Conservation (phyloP, 2,113 vertebrate species). For the Pseudonaja textilis region DNA sequence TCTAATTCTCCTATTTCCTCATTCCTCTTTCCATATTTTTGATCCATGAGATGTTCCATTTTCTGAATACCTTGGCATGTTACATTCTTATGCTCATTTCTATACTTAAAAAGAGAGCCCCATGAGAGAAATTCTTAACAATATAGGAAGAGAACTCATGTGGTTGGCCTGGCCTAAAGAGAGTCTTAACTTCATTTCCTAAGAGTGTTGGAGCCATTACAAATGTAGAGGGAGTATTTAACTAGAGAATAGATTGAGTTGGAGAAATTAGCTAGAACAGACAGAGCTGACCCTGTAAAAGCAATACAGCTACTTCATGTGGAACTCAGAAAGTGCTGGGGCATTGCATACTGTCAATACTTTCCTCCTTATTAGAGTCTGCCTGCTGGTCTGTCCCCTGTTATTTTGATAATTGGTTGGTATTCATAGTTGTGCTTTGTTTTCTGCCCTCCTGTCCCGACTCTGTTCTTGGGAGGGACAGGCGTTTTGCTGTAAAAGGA, state of each 20-base stretch:
- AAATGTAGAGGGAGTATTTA: slow-evolving; percentile 1
- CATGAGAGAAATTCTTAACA: slow-evolving; percentile 12
- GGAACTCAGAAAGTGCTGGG: background rate
- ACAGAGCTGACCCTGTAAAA: background rate
- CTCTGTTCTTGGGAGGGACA: background rate
- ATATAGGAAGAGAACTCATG: background rate
- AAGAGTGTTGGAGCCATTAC: background rate
- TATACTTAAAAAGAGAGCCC: background rate
- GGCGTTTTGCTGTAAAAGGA: background rate
- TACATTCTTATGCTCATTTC: background rate
- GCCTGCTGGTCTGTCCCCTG: background rate
- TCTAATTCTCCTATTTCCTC: background rate
- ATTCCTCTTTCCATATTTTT: background rate
- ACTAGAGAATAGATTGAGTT: background rate
- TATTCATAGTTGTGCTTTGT: background rate
- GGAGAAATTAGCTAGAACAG: background rate
- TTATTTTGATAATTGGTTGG: background rate
- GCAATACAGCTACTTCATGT: background rate
- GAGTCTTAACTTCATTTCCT: slow-evolving; percentile 2
- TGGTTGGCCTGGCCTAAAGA: background rate
- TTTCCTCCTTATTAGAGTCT: background rate
- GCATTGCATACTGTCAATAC: background rate
- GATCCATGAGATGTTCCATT: background rate
- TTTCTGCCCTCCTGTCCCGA: background rate
- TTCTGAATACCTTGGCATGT: background rate